A percentile compares a stretch with the other conserved stretches of the same genome.
Evolutionary conservation across 2,797 vertebrate species (phyloP).

Genomic region (Coregonus sp.): DNA sequence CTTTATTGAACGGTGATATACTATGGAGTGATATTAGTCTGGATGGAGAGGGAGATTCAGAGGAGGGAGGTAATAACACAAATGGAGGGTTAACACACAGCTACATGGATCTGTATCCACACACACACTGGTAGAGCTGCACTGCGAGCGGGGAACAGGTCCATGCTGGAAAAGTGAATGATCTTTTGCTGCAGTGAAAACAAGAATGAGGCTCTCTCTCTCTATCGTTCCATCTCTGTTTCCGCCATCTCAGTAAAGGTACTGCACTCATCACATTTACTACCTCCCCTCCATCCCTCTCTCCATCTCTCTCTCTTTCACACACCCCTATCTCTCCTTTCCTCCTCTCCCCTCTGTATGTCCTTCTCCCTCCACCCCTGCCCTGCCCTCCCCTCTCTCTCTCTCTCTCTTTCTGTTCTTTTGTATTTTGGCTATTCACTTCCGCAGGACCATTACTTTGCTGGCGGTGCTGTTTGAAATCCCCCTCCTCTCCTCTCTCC

Average conservation of each 20-base stretch:
- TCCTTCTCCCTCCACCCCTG: no score
- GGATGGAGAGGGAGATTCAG: background rate
- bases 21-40: no score
- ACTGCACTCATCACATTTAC: slow-evolving; percentile 4
- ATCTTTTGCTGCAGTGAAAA: slow-evolving; percentile 46
- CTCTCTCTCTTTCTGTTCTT: no score
- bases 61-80: slow-evolving; percentile 2
- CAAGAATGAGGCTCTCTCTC: slow-evolving; percentile 27
- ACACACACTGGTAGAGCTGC: slow-evolving; percentile 3
- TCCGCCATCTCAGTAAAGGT: background rate
- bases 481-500: no score
- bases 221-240: background rate
- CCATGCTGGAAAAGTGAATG: slow-evolving; percentile 25
- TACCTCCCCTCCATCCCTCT: slow-evolving; percentile 3
- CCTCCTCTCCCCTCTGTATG: no score
- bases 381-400: no score
- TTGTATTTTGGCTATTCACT: no score
- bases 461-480: no score
- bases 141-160: slow-evolving; percentile 12
- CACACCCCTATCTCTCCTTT: no score
- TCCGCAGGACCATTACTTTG: no score
- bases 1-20: background rate
- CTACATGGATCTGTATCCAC: background rate
- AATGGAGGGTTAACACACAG: background rate
- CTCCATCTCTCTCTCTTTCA: background rate